Evolutionary conservation across 2,113 vertebrate species (phyloP), one percentile per base, ranked within the genome.

Genomic region (Anguilla rostrata): DNA sequence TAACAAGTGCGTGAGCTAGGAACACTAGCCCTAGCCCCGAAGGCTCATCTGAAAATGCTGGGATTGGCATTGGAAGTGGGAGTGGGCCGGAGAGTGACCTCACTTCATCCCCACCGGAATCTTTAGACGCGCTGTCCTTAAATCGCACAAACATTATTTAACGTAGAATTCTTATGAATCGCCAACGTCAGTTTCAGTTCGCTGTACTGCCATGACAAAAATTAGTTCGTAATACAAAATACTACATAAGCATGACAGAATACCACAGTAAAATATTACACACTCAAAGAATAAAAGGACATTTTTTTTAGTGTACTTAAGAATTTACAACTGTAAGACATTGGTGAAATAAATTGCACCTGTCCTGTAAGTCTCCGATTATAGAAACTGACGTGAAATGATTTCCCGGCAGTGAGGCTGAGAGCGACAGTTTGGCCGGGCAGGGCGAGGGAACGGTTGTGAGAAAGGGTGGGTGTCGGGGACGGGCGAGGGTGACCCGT

Each of bases 401-500:
- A 4, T 26, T 26, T 66, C 60, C 60, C 16, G 0, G 18, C 60
- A 22, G 20, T 20, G 5, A 5, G 60, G 3, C 22, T 20, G 60
- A 66, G 60, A 22, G 4, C 20, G 5, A 1, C 60, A 20, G 18
- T 66, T 66, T 66, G 60, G 20, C 71, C 71, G 8, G 26, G 9
- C 26, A 14, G 71, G 26, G n/a, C 0, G 20, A 75, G 71, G 71
- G 71, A 34, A 83, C 3, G 18, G 66, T 40, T 46, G 63, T 39
- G 40, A 34, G 39, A 75, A 29, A 75, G 22, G 29, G 84, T 5
- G 60, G 22, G 39, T 3, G n/a, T 4, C 16, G 40, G 78, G 81
- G 60, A 26, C 34, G 60, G 81, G n/a, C 14, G n/a, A 57, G 41
- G 39, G 83, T 87, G 83, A 87, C 78, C 22, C 79, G 29, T 60